These are phyloP conservation scores for Dendrolimus punctatus DNA, from an alignment of 1,140 invertebrate genomes.

Conservation along the genomic window DNA sequence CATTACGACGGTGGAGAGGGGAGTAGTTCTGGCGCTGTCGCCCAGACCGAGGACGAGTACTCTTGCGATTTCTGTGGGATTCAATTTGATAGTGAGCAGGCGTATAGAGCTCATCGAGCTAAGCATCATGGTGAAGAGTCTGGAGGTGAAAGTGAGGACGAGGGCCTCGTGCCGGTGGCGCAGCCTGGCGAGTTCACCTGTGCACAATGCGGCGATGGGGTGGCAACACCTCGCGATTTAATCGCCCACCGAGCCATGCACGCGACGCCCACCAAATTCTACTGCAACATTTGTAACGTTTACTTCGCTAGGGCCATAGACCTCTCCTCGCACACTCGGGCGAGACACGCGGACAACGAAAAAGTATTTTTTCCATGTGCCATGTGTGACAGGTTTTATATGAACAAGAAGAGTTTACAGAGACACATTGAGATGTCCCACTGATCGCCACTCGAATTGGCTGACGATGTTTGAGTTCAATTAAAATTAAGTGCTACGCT, in stretches of 20 bases:
- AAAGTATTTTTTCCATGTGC: conserved; percentile 67
- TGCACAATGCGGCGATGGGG: conserved; percentile 59
- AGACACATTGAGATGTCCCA: conserved; percentile 66
- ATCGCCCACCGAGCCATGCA: conserved; percentile 65
- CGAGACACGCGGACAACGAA: conserved; percentile 66
- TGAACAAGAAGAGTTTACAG: conserved; percentile 70
- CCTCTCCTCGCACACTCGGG: conserved; percentile 72
- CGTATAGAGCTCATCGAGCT: conserved; percentile 30
- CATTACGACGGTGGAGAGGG: conserved; percentile 59
- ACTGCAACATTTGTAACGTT: conserved; percentile 73
- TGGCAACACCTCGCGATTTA: conserved; percentile 59
- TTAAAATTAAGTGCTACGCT: neutral
- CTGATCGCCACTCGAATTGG: conserved; percentile 27
- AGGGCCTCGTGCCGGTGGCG: conserved; percentile 16
- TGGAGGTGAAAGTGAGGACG: conserved; percentile 48
- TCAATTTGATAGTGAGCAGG: conserved; percentile 35
- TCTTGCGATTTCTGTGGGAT: conserved; percentile 51
- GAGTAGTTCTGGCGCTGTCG: conserved; percentile 22
- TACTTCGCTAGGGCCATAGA: conserved; percentile 70
- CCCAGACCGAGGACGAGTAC: conserved; percentile 34
- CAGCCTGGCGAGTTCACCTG: conserved; percentile 58
- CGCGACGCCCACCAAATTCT: conserved; percentile 59
- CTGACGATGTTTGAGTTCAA: neutral
- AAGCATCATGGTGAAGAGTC: conserved; percentile 49
- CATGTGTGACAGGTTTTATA: conserved; percentile 68